Base-by-base conservation (phyloP, 2,797 vertebrate genomes). In the Karalla daura region DNA sequence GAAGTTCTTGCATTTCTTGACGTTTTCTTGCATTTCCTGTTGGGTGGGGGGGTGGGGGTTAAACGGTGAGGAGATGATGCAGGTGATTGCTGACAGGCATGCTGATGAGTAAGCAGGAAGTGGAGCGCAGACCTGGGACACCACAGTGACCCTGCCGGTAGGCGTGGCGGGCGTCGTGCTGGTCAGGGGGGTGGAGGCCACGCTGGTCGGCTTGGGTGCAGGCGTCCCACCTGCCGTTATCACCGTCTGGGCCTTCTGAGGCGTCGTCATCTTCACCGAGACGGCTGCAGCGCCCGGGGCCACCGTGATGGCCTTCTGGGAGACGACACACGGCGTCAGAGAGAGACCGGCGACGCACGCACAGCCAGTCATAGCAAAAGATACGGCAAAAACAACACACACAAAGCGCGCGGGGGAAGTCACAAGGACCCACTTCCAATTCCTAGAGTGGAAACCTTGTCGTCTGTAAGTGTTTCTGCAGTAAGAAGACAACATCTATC, bases 1-100 rank as follows among this genome's bases (percentile, higher is more conserved):
- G 70, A 96, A 96, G 89, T 96, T 96, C 85, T 96, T 96, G 84
- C 95, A 96, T 80, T 96, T 96, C 88, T 96, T 96, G 76, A 96
- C 95, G 83, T 95, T 96, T 84, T 96, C 95, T 74, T 96, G 95
- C 94, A 96, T 96, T 88, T 96, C 95, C 96, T 96, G 73, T 58
- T 47, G 44, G n/a, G n/a, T n/a, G n/a, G n/a, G n/a, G n/a, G n/a
- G n/a, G n/a, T n/a, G n/a, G 15, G 39, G 23, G 28, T 0, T 7
- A 4, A 25, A 1, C 8, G 5, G 7, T 39, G 17, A 18, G 13
- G 24, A 9, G 36, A 2, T 14, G 24, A 21, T 13, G 18, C 2
- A 1, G 21, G 21, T 17, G 13, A 37, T 36, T 52, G n/a, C 37
- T 15, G 23, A 5, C 21, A 15, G 7, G 8, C 2, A 21, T 4